These are phyloP conservation scores for Ceryle rudis DNA, from an alignment of 2,797 vertebrate genomes.

Conservation along the genomic window DNA sequence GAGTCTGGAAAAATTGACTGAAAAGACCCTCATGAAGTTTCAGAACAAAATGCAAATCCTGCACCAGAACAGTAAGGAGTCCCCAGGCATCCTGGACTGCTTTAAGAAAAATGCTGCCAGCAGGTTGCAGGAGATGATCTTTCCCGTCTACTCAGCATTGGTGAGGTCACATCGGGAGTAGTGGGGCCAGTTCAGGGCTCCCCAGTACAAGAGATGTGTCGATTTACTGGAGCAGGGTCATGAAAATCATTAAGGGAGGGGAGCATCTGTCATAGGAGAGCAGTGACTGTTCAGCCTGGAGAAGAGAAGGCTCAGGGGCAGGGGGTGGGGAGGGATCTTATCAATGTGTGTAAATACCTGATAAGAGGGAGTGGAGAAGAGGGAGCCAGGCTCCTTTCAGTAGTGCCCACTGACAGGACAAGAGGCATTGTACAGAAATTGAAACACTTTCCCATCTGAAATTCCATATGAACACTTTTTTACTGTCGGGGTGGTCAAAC, in stretches of 20 bases:
- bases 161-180: neutral
- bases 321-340: neutral
- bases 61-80: neutral
- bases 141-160: neutral
- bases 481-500: neutral
- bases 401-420: neutral
- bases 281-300: neutral
- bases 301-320: neutral
- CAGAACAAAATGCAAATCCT: neutral
- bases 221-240: neutral
- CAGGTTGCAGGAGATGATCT: neutral
- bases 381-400: neutral
- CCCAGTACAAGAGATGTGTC: neutral
- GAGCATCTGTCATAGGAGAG: neutral
- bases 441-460: neutral
- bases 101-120: neutral
- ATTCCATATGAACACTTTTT: neutral
- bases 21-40: neutral
- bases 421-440: neutral
- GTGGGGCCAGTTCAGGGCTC: neutral
- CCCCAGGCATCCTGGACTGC: neutral
- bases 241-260: neutral
- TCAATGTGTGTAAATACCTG: neutral
- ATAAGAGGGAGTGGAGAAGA: neutral
- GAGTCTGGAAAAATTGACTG: neutral